Evolutionary conservation across 2,888 invertebrate genomes (phyloP), one percentile per base, ranked within the genome.

Genomic region (Drosophila formosana): DNA sequence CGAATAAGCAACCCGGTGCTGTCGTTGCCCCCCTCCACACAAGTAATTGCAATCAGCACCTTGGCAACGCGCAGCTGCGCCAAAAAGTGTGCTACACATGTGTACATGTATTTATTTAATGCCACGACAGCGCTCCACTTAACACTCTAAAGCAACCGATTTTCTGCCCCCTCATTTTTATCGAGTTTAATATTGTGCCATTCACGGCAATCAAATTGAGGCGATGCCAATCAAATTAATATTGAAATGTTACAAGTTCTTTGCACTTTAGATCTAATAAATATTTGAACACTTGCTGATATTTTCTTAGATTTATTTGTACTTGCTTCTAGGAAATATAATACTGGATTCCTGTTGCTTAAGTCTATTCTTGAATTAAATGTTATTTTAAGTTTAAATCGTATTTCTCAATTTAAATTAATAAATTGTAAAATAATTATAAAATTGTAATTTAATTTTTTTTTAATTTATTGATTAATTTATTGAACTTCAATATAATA

Each of bases 11-110:
- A 49, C 46, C 50, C n/a, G 34, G 55, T 60, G 51, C 57, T 64
- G 51, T 63, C 51, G 55, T 62, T 5, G 4, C 39, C 25, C 11
- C 8, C 25, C 18, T 41, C 47, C 64, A 53, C 51, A 63, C 76
- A 79, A 78, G 85, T 83, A 83, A 83, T 84, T 83, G 85, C 82
- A 84, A 83, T 83, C 85, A 82, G 82, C 85, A 81, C 81, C 83
- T 85, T 85, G 81, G 81, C 66, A 83, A 83, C 58, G 65, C 64
- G 64, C 78, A 79, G 73, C 81, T 82, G 82, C 65, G 71, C 74
- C 80, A 65, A 79, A 82, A 80, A 69, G 65, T 66, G 61, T 51
- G 64, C 68, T 65, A 75, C 80, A 73, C 55, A 67, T 62, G 53
- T 66, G 52, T 39, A 41, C 37, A 47, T 18, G 32, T 55, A 45